Base-by-base conservation (phyloP, 2,888 invertebrate genomes). In the Dorcus hopei region DNA sequence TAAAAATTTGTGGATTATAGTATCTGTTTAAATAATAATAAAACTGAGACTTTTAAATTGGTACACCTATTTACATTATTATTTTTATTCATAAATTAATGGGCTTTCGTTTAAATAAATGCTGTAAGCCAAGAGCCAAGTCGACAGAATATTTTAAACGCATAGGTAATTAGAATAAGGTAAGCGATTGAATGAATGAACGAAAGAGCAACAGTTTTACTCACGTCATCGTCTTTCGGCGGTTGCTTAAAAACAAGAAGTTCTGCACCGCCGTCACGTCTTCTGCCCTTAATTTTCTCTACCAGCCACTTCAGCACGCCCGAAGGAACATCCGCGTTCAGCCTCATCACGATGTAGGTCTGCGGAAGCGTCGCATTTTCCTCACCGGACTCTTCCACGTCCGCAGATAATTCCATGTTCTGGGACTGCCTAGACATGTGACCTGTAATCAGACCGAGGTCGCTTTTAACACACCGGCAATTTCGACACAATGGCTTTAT, bases 201-300 rank as follows among this genome's bases (percentile, higher is more conserved):
- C 6, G 26, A 33, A 33, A 33, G 26, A 33, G 26, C 40, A 16
- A 38, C 38, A 39, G 19, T 54, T 42, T 52, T 50, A 55, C 59
- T 62, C 55, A 68, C 68, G 49, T 67, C 63, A 51, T 66, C 62
- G 39, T 64, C 59, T 49, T 62, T 52, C 49, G 65, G 63, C 3
- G 82, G 82, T 66, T 83, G 80, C 57, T 77, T 78, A 64, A 82
- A 76, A 1, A 83, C 79, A n/a, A 83, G 68, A 3, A 84, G 73
- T 70, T 84, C 83, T 4, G 82, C 83, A 7, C 84, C 83, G 2
- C 83, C 84, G 68, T 83, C 80, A 49, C 79, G 75, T 48, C 80
- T 77, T 62, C 80, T 80, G 9, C 80, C 81, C 38, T 76, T 74
- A 14, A 84, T 81, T 72, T 83, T 83, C 54, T 79, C 78, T 23